Percentiles rank a stretch among this genome's conserved stretches.
Evolutionary conservation across 1,140 invertebrate genomes (phyloP).

Genomic region (Aphaenogaster floridana): DNA sequence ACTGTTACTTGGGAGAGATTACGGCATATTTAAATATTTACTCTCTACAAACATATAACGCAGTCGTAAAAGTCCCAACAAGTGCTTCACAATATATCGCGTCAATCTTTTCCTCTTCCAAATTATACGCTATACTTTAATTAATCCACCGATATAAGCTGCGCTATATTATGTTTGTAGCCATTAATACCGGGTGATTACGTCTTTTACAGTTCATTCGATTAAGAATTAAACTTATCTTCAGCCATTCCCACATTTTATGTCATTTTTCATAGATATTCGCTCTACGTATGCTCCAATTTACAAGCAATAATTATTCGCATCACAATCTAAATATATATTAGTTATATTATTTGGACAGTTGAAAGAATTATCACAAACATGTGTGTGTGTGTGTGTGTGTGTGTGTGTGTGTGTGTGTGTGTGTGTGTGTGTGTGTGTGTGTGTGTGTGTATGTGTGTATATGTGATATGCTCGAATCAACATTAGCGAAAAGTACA

Average conservation of each 20-base stretch:
- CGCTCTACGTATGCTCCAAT: neutral
- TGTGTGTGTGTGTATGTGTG: too few species aligned
- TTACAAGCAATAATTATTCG: neutral
- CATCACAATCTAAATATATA: neutral
- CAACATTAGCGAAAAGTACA: neutral
- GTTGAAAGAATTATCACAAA: neutral
- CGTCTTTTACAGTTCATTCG: neutral
- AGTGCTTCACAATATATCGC: conserved; percentile 38
- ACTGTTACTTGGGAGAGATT: conserved; percentile 30
- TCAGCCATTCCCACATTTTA: conserved; percentile 3
- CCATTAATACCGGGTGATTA: neutral
- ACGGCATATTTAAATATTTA: conserved; percentile 72
- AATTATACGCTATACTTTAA: conserved; percentile 13
- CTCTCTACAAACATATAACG: conserved; percentile 60
- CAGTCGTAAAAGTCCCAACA: conserved; percentile 43
- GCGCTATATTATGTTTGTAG: neutral
- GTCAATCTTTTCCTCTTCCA: conserved; percentile 17
- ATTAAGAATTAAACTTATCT: conserved; percentile 5
- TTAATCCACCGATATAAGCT: neutral
- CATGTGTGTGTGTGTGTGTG: too few species aligned
- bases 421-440: too few species aligned
- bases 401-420: too few species aligned
- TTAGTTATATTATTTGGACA: neutral
- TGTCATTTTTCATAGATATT: neutral
- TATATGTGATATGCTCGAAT: neutral